Evolutionary conservation across 1,140 invertebrate genomes (phyloP), one percentile per base, ranked within the genome.

Genomic region (Zaprionus ornatus): DNA sequence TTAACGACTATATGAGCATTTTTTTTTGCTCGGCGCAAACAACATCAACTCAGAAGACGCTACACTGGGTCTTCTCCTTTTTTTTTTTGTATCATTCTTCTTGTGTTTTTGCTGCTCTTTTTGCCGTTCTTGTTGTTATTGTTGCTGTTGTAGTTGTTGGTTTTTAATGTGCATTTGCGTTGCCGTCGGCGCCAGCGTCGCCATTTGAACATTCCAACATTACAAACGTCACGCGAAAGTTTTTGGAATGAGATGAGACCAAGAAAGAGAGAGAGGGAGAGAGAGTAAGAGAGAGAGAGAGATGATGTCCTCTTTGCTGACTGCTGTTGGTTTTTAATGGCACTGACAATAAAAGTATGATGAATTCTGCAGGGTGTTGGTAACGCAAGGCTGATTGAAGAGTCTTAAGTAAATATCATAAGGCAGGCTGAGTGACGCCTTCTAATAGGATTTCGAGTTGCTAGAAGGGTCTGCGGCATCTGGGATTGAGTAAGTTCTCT

Each of bases 111-210:
- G 17, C 55, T 57, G 35, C 42, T 66, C n/a, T 45, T 45, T 45
- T 45, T 66, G 54, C 56, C 9, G 64, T 68, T 83, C 64, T 84
- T 85, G 79, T 64, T 86, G 62, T 63, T 37, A 32, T 60, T 17
- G 40, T 23, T 71, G 37, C 29, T 66, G 40, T 66, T 52, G 40
- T 66, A 15, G 73, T 77, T 86, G 79, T 82, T 87, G 83, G 55
- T 87, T 88, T 87, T 87, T 88, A 87, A 88, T 88, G 84, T 88
- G 80, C 83, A 86, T 83, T 88, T 65, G 80, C 45, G 62, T 65
- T 74, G 80, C 73, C 63, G 69, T 57, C 69, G 76, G 79, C 73
- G 71, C 66, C 69, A 72, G 23, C 77, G 61, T 72, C 69, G 79
- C 68, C 80, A 82, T 79, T 87, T 82, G 62, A 82, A 59, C 68